Evolutionary conservation across 30 jellyfish, hydroid and myxozoan genomes (phyloP), one percentile per base, ranked within the genome.

Genomic region (Hydractinia echinata): DNA sequence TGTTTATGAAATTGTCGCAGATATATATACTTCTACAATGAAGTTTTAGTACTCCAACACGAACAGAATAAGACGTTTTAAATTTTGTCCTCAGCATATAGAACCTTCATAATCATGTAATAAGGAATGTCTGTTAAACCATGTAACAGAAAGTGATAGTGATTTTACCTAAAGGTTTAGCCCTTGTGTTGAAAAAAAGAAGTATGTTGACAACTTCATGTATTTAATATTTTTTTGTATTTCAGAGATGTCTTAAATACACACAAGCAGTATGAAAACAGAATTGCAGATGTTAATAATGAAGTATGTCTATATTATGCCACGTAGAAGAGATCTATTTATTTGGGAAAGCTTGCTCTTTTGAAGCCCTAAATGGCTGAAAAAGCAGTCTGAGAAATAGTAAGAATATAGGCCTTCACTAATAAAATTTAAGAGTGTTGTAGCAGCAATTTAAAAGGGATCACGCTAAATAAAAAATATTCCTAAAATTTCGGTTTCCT

Each of bases 181-280:
- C 44, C 44, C 44, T 30, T 30, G 44, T 30, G 2, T 30, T 30
- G 44, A 30, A 30, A 30, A 30, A 30, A 30, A 30, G 44, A 30
- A 30, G 2, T 30, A 30, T 30, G 44, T 0, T 30, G 44, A 2
- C 44, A 30, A 30, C 44, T 30, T 30, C 44, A 30, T 58, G 69
- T 11, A 11, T 58, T 13, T 58, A 51, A 14, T 53, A 30, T 5
- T 21, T 48, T 19, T 21, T 51, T 51, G 44, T 67, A 50, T 73
- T 51, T 76, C 54, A 92, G 98, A 77, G 96, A 92, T 13, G 58
- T 48, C 54, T 67, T 48, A 53, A 90, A 83, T n/a, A 92, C 83
- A 89, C 77, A 81, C 18, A 85, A 87, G 49, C 44, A 48, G 4
- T 49, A 76, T 49, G 88, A 56, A 16, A 85, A 66, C 50, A 89